Base-by-base conservation (phyloP, 2,888 invertebrate genomes). In the Drosophila greeni region DNA sequence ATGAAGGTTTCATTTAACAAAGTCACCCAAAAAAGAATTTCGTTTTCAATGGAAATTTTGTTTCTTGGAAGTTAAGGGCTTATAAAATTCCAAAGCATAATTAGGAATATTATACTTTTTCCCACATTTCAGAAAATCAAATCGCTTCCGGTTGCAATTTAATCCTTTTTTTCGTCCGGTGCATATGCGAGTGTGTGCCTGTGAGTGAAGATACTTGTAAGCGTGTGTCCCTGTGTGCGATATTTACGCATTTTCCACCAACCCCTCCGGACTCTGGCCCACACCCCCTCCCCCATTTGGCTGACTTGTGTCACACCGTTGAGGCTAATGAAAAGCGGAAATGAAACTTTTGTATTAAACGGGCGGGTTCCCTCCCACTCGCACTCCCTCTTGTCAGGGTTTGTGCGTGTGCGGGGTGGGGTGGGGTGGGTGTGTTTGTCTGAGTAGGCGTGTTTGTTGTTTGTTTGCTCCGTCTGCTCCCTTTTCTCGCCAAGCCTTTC, bases 241-340 rank as follows among this genome's bases (percentile, higher is more conserved):
- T 76, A 81, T 78, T 83, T 81, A 82, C 81, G 81, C 83, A 82
- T 76, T 81, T 77, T 26, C 43, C 54, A 26, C 20, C 53, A 23
- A 33, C 18, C 52, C 53, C 36, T 14, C 33, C 48, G 31, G 29
- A 8, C 39, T 20, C 39, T 20, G n/a, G 14, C 42, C 29, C 45
- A 14, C 18, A 31, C 29, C 20, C 36, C 9, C 40, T 8, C 16
- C 20, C 6, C 39, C 31, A 40, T 37, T 55, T 60, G 66, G 56
- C 75, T 67, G 70, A 75, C 67, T 74, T 82, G 80, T 82, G 82
- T 82, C 80, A 65, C 83, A 65, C 81, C 77, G 70, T 72, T 68
- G 76, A 78, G 82, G 82, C 82, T 82, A 82, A 82, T 82, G 83
- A 83, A 82, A 83, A 83, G 79, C 82, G 82, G 83, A 82, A 82